Base-by-base conservation (phyloP, 2,797 vertebrate genomes). In the Cuniculus paca region DNA sequence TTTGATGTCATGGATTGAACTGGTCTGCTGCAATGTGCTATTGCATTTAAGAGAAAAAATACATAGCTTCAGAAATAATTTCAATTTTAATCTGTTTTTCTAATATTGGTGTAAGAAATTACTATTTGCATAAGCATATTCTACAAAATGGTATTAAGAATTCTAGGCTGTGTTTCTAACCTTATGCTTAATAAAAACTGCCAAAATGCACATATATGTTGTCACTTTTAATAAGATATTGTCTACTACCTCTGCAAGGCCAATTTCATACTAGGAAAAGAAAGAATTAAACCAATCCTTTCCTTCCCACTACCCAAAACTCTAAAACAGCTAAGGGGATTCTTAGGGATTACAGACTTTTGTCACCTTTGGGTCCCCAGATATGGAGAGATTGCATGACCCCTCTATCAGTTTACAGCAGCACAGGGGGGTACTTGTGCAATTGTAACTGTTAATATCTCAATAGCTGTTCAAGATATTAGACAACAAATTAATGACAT, bases 1-100 rank as follows among this genome's bases (percentile, higher is more conserved):
- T 95, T 96, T 90, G 95, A 79, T 77, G 17, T 94, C 78, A 93
- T 61, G 78, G 63, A 89, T 84, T 80, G 65, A 63, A 80, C 52
- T 83, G 48, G 20, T 84, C 52, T 93, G 14, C 58, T 88, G 42
- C 88, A 94, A 98, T 88, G 88, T 63, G 52, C 36, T 48, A 56
- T 42, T 96, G 65, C 39, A 86, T 63, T 95, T 96, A 95, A 83
- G 5, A 91, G 39, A 60, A 96, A 88, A 92, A 79, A 54, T 4
- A 86, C n/a, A 87, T 68, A 92, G 54, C 36, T 79, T 92, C 65
- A 77, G 91, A 95, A 86, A 7, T 45, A 79, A 95, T 88, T 94
- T 87, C 88, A 88, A 63, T 94, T 94, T 95, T 95, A 95, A 94
- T 96, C 63, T 93, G 5, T 87, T 94, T 95, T 95, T 95, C 9